Base-by-base conservation (phyloP, 2,113 vertebrate genomes). In the Sphaerodactylus townsendi region DNA sequence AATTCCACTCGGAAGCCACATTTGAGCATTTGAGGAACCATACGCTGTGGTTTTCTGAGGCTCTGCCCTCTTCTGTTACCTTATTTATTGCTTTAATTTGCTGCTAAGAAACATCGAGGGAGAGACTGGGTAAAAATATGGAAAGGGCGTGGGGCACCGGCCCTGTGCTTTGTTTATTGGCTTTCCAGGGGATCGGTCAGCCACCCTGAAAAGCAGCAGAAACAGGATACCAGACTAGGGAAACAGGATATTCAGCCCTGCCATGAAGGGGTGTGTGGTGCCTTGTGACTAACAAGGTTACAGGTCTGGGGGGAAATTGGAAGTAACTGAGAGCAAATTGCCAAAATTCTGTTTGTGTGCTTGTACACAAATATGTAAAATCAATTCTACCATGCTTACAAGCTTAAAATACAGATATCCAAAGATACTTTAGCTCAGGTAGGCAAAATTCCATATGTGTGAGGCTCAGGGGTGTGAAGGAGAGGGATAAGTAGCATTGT, bases 11-110 rank as follows among this genome's bases (percentile, higher is more conserved):
- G 35, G 30, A 50, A 44, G 66, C 56, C 66, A n/a, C 33, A 71
- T 46, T 19, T 8, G 71, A 84, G 73, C 10, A 10, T 69, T 46
- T 69, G 64, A 56, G 73, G 77, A 69, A 84, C 48, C 50, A 35
- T 46, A 71, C 44, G 37, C 50, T 46, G 50, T 25, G 15, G 65
- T 65, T 69, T 84, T 62, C 70, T 84, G 35, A 69, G 5, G 44
- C 59, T 23, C 25, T 66, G 35, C 1, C 70, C 73, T 71, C 48
- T 64, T 70, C 73, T 77, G 79, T 62, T 84, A 3, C 39, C n/a
- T 78, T 78, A 78, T 84, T 78, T 84, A 84, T 84, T 21, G 33
- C 75, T 62, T 78, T 68, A 70, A 71, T 84, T 84, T 78, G 75
- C n/a, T 62, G 65, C 50, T 62, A 78, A 70, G 50, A 59, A 71